phyloP scores from a whole-genome alignment of 2,888 invertebrate species.

The Patella pellucida region DNA sequence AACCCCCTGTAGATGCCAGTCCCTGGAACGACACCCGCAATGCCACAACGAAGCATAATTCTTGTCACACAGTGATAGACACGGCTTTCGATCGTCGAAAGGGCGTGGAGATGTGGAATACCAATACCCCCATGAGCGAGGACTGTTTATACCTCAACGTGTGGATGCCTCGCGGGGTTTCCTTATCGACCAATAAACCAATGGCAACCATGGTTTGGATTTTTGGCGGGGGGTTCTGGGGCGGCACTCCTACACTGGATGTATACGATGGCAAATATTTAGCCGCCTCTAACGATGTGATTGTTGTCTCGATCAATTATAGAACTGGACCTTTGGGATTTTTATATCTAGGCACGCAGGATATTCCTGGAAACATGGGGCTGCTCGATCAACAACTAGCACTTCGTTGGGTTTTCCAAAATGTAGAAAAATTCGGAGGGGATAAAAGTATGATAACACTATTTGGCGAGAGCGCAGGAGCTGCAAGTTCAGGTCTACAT shows the following conservation, averaged over 20 bases:
- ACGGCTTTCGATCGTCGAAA: conserved; percentile 86
- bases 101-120: conserved; percentile 97
- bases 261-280: conserved; percentile 76
- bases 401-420: conserved; percentile 92
- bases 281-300: conserved; percentile 89
- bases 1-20: conserved; percentile 86
- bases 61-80: conserved; percentile 87
- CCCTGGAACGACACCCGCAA: conserved; percentile 90
- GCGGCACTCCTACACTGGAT: conserved; percentile 86
- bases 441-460: conserved; percentile 51
- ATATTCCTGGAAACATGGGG: conserved; percentile 90
- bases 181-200: conserved; percentile 58
- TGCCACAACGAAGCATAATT: conserved; percentile 85
- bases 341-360: conserved; percentile 83
- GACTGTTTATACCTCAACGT: conserved; percentile 96
- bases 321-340: conserved; percentile 93
- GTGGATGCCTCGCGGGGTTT: conserved; percentile 81
- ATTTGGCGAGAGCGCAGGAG: conserved; percentile 64
- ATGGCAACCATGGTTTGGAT: conserved; percentile 90
- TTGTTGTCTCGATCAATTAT: conserved; percentile 95
- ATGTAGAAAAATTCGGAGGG: conserved; percentile 76
- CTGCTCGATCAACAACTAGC: conserved; percentile 95
- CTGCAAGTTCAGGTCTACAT: conserved; percentile 52
- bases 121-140: conserved; percentile 92
- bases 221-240: conserved; percentile 94